These are phyloP conservation scores for Pipra filicauda DNA, from an alignment of 2,113 vertebrate species.

Conservation along the genomic window DNA sequence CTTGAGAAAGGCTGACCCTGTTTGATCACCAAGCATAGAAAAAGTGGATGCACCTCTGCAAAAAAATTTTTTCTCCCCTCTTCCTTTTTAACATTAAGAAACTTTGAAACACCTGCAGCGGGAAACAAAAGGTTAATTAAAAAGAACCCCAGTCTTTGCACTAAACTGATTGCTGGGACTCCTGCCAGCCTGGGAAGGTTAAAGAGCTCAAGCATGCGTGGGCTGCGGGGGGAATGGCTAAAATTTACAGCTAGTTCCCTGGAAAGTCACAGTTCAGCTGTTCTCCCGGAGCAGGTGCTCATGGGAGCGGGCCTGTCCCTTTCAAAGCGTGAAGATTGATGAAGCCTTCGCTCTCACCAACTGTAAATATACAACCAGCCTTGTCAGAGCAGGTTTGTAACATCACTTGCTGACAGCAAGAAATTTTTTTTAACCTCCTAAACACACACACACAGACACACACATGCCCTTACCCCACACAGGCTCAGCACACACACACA, in stretches of 20 bases:
- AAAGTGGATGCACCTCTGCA: neutral
- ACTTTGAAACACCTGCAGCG: constrained; percentile 59
- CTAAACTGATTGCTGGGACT: constrained; percentile 63
- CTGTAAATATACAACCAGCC: constrained; percentile 82
- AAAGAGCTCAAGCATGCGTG: constrained; percentile 66
- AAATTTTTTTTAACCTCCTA: constrained; percentile 61
- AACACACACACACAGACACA: neutral
- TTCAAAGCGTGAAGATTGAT: constrained; percentile 77
- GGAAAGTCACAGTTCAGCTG: constrained; percentile 78
- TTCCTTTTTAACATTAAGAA: constrained; percentile 27
- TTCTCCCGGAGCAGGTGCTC: constrained; percentile 75
- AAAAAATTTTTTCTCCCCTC: neutral
- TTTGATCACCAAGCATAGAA: constrained; percentile 13
- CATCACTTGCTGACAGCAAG: constrained; percentile 72
- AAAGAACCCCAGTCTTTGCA: constrained; percentile 58
- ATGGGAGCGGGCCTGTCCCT: constrained; percentile 69
- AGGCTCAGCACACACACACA: neutral
- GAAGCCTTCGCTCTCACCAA: constrained; percentile 75
- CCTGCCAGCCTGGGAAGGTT: constrained; percentile 71
- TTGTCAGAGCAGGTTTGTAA: constrained; percentile 77
- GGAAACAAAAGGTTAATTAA: constrained; percentile 74
- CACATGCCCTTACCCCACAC: neutral
- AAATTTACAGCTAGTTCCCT: constrained; percentile 71
- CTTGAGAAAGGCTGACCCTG: neutral
- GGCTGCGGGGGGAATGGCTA: constrained; percentile 53